Evolutionary conservation across 2,797 vertebrate species (phyloP).

Genomic region (Danio kyathit): DNA sequence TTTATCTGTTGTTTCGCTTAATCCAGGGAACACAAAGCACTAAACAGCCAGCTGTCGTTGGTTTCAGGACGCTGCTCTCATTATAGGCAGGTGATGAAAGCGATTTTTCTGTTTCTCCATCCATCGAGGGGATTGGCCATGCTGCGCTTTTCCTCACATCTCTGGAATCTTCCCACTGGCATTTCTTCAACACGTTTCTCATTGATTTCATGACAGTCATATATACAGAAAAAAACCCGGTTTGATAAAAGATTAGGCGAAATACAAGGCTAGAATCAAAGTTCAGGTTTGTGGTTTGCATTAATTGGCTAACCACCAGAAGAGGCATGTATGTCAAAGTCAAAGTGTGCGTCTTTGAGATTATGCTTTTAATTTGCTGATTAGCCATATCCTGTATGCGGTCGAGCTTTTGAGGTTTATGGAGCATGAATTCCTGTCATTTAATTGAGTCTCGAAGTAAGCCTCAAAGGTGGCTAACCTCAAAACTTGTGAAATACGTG

Average conservation of each 20-base stretch:
- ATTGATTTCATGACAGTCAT: slow-evolving; percentile 26
- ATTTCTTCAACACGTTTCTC: slow-evolving; percentile 11
- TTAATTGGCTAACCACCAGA: neutral
- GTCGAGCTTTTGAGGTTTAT: slow-evolving; percentile 35
- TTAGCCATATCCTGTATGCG: slow-evolving; percentile 26
- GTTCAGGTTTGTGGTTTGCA: neutral
- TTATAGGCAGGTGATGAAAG: slow-evolving; percentile 41
- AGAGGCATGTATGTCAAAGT: neutral
- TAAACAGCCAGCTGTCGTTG: slow-evolving; percentile 35
- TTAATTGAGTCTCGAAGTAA: slow-evolving; percentile 25
- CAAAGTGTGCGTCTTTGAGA: neutral
- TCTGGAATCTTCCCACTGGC: neutral
- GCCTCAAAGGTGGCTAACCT: slow-evolving; percentile 28
- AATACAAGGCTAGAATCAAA: slow-evolving; percentile 12
- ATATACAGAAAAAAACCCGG: neutral
- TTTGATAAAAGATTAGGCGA: slow-evolving; percentile 26
- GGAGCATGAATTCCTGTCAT: slow-evolving; percentile 16
- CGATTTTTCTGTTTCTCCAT: slow-evolving; percentile 9
- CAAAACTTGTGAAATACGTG: neutral
- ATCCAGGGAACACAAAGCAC: slow-evolving; percentile 26
- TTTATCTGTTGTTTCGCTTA: slow-evolving; percentile 15
- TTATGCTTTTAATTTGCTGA: slow-evolving; percentile 21
- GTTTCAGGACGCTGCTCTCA: neutral
- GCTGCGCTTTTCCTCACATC: slow-evolving; percentile 1
- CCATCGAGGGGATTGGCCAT: neutral